A percentile compares a stretch with the other conserved stretches of the same genome.
Evolutionary conservation across 2,797 vertebrate genomes (phyloP).

Genomic region (Pterois miles): DNA sequence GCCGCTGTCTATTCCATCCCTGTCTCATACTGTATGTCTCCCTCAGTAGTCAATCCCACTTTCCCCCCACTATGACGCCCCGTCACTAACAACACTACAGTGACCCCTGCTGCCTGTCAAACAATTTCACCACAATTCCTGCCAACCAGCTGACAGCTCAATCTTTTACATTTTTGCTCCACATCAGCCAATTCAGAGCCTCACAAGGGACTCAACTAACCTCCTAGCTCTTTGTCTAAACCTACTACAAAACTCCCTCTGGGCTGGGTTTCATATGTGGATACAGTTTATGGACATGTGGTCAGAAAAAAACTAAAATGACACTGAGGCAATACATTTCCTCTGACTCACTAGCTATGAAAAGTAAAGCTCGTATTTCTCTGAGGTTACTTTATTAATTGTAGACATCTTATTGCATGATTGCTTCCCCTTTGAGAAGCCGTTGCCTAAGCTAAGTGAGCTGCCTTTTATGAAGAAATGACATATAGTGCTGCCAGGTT

Average conservation of each 20-base stretch:
- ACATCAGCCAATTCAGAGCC: slow-evolving; percentile 16
- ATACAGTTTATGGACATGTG: neutral
- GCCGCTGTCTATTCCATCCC: neutral
- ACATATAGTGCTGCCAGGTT: slow-evolving; percentile 22
- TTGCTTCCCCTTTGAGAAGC: slow-evolving; percentile 33
- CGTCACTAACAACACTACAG: slow-evolving; percentile 53
- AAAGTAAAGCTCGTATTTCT: slow-evolving; percentile 28
- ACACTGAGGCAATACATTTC: slow-evolving; percentile 4
- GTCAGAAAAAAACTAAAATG: neutral
- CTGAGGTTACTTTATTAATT: slow-evolving; percentile 46
- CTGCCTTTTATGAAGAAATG: slow-evolving; percentile 16
- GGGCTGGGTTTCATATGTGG: slow-evolving; percentile 8
- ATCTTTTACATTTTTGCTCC: slow-evolving; percentile 26
- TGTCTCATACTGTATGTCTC: neutral
- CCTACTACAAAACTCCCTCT: neutral
- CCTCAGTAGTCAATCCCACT: neutral
- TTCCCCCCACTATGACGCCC: neutral
- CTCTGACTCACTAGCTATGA: slow-evolving; percentile 15
- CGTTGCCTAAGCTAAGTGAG: slow-evolving; percentile 13
- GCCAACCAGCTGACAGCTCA: slow-evolving; percentile 64
- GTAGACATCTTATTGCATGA: slow-evolving; percentile 31
- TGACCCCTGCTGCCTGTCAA: slow-evolving; percentile 68
- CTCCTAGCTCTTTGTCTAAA: slow-evolving; percentile 27
- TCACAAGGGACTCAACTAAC: slow-evolving; percentile 13
- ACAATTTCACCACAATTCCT: slow-evolving; percentile 56